These are phyloP conservation scores for Lasius fuliginosus DNA, from an alignment of 2,888 invertebrate species.

Conservation along the genomic window DNA sequence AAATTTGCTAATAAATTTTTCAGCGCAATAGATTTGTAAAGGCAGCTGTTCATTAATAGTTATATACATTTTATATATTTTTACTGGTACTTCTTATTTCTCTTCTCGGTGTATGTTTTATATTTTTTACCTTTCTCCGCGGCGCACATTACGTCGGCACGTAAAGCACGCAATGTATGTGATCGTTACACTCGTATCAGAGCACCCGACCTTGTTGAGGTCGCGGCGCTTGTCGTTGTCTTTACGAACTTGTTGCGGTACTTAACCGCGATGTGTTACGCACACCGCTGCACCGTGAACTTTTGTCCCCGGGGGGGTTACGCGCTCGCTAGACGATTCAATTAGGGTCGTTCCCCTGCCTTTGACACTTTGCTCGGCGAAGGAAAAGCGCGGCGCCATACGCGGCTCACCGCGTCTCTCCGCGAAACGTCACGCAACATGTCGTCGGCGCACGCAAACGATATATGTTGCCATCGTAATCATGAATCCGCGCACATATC, in stretches of 20 bases:
- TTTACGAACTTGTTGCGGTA: constrained; percentile 54
- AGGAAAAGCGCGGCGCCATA: constrained; percentile 48
- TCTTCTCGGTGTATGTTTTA: neutral
- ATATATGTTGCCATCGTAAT: constrained; percentile 49
- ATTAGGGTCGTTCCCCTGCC: constrained; percentile 67
- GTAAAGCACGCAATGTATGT: constrained; percentile 29
- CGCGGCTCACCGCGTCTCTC: constrained; percentile 20
- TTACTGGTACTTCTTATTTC: neutral
- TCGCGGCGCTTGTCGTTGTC: constrained; percentile 49
- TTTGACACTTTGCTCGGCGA: constrained; percentile 60
- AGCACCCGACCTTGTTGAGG: constrained; percentile 16
- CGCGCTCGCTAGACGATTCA: constrained; percentile 61
- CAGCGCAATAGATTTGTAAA: neutral
- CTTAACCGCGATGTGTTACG: constrained; percentile 53
- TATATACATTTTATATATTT: neutral
- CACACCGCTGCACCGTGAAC: constrained; percentile 36
- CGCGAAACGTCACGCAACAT: constrained; percentile 34
- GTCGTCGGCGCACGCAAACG: constrained; percentile 43
- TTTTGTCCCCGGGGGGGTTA: constrained; percentile 34
- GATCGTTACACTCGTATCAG: constrained; percentile 30
- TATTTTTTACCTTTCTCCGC: constrained; percentile 12
- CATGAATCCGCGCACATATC: constrained; percentile 15
- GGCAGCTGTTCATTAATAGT: neutral
- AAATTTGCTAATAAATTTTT: constrained; percentile 7
- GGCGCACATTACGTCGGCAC: neutral